Evolutionary conservation across 2,113 vertebrate genomes (phyloP), one percentile per base, ranked within the genome.

Genomic region (Coryphaenoides rupestris): DNA sequence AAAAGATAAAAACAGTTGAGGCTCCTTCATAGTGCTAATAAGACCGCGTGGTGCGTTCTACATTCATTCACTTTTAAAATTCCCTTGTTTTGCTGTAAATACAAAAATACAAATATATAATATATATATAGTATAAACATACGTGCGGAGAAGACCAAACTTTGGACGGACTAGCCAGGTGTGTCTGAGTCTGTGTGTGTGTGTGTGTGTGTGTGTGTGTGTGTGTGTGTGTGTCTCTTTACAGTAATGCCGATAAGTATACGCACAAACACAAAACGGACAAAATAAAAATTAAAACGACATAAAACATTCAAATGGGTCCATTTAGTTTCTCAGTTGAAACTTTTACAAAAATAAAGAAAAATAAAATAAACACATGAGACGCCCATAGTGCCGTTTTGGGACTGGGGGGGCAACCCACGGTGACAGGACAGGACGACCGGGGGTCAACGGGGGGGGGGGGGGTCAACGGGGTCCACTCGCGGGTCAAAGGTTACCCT

Each of bases 401-500:
- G 21, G 13, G 52, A 5, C n/a, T 9, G 10, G 23, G 26, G 26
- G 15, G 19, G 47, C 28, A 14, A 60, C 19, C 12, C 12, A 53
- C 16, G n/a, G n/a, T n/a, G 58, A 65, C 13, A 54, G 12, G 7
- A 13, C 57, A 70, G 70, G 71, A 80, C 71, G 47, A n/a, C n/a
- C n/a, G n/a, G n/a, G n/a, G n/a, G n/a, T n/a, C n/a, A n/a, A n/a
- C n/a, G n/a, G n/a, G n/a, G n/a, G n/a, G n/a, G n/a, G n/a, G n/a
- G n/a, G n/a, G n/a, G 33, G 22, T 58, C 55, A 56, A 1, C 59
- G 47, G 19, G 14, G 3, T 15, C 13, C 7, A 21, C 66, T 50
- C 17, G 63, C 70, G 57, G 80, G 76, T 96, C 92, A 98, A 59
- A 98, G 91, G 89, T 66, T 94, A 9, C 89, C 95, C 15, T 96